Evolutionary conservation across 2,797 vertebrate genomes (phyloP).

Genomic region (Dromococcyx pavoninus): DNA sequence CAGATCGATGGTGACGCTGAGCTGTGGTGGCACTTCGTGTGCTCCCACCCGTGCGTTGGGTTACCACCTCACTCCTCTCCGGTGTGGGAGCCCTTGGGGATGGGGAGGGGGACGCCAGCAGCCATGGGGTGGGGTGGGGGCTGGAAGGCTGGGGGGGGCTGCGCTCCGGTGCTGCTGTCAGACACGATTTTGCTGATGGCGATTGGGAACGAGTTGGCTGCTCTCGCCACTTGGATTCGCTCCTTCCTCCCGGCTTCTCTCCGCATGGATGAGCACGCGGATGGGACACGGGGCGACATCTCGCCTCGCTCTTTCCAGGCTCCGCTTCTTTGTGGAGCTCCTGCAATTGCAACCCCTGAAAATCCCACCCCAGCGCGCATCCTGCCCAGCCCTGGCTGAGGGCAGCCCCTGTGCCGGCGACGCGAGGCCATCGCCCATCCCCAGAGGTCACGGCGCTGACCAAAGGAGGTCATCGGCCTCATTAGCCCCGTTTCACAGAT

Average conservation of each 20-base stretch:
- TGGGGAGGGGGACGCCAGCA: rapidly evolving
- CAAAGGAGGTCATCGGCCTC: not conserved
- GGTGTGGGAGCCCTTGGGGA: not conserved
- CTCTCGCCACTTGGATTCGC: not conserved
- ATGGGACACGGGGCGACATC: not conserved
- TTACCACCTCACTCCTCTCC: rapidly evolving
- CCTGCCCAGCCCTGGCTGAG: rapidly evolving
- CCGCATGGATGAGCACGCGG: slow-evolving; percentile 18
- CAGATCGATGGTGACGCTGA: not conserved
- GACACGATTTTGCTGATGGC: slow-evolving; percentile 10
- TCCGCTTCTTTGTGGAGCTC: not conserved
- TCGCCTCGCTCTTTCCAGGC: not conserved
- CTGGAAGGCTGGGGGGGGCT: not conserved
- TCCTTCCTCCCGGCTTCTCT: not conserved
- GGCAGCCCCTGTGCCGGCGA: not conserved
- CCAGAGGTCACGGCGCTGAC: not conserved
- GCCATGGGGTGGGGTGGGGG: not conserved
- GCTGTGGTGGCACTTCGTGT: not conserved
- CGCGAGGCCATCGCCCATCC: not conserved
- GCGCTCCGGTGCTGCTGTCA: slow-evolving; percentile 18
- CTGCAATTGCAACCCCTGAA: not conserved
- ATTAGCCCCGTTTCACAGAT: slow-evolving; percentile 30
- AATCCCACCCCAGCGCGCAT: not conserved
- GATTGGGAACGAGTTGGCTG: not conserved
- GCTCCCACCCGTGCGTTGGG: not conserved